phyloP scores from a whole-genome alignment of 2,797 vertebrate genomes.

The Lepus townsendii region DNA sequence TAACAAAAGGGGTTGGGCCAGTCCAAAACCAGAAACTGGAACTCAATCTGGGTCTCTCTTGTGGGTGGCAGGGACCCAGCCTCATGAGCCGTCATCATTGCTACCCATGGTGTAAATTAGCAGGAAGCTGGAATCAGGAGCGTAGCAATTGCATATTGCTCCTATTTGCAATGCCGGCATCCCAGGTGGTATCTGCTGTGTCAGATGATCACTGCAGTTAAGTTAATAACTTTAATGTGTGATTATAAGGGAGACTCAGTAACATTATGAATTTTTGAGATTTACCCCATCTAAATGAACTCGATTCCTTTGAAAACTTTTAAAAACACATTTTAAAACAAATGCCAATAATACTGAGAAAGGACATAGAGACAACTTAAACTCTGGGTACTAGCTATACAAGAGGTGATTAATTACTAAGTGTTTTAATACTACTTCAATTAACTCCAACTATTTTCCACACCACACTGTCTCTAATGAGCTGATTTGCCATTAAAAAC shows the following conservation, averaged over 20 bases:
- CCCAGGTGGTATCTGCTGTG: no score
- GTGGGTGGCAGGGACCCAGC: no score
- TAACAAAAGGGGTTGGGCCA: no score
- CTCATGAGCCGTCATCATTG: no score
- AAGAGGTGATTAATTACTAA: slow-evolving; percentile 77
- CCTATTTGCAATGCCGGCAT: no score
- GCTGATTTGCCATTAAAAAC: slow-evolving; percentile 76
- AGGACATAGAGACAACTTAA: slow-evolving; percentile 67
- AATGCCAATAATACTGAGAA: slow-evolving; percentile 71
- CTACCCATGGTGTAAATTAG: no score
- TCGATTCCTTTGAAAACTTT: slow-evolving; percentile 63
- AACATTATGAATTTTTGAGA: slow-evolving; percentile 42
- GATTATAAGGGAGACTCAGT: slow-evolving; percentile 6
- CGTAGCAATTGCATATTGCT: no score
- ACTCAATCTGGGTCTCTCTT: no score
- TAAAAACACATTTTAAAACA: slow-evolving; percentile 62
- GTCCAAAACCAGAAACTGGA: no score
- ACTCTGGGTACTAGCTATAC: slow-evolving; percentile 65
- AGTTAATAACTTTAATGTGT: neutral
- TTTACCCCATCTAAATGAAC: slow-evolving; percentile 54
- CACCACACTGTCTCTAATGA: slow-evolving; percentile 63
- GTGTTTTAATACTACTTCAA: slow-evolving; percentile 74
- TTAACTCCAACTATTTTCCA: slow-evolving; percentile 75
- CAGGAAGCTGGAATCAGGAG: no score
- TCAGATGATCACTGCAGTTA: no score